phyloP scores from a whole-genome alignment of 2,113 vertebrate genomes.

The Python bivittatus region DNA sequence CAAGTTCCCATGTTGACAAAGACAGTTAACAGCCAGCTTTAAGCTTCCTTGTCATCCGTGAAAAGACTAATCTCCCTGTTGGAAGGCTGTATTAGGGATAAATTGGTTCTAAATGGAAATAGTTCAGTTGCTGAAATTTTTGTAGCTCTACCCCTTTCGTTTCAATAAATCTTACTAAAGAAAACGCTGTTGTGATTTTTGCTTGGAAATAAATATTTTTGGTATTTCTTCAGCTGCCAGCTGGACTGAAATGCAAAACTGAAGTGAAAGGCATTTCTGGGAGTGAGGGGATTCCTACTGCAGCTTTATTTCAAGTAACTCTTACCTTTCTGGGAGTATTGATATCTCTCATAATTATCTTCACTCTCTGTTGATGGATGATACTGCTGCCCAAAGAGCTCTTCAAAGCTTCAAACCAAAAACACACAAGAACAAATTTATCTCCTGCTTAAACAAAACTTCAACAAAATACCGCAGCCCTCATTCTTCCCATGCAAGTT shows the following conservation, averaged over 20 bases:
- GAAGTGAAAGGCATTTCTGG: neutral
- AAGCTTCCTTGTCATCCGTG: neutral
- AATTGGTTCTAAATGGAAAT: neutral
- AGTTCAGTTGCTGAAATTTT: neutral
- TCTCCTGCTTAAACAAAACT: neutral
- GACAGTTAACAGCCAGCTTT: neutral
- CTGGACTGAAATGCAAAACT: neutral
- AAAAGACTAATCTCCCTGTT: neutral
- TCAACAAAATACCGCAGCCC: neutral
- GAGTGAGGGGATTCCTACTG: neutral
- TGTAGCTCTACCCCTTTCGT: neutral
- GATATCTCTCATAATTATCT: constrained; percentile 27
- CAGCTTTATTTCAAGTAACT: neutral
- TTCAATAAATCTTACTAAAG: neutral
- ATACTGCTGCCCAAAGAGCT: constrained; percentile 43
- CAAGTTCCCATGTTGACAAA: neutral
- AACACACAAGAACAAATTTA: neutral
- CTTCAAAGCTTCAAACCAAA: constrained; percentile 46
- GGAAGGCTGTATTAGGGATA: neutral
- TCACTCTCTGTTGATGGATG: constrained; percentile 32
- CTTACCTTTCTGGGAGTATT: constrained; percentile 53
- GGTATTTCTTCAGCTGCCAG: neutral
- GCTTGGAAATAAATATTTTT: neutral
- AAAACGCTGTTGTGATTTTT: neutral
- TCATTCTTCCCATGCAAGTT: neutral